Conservation (phyloP, 2,888 invertebrate genomes). For the Scaptomyza caliginosa region DNA sequence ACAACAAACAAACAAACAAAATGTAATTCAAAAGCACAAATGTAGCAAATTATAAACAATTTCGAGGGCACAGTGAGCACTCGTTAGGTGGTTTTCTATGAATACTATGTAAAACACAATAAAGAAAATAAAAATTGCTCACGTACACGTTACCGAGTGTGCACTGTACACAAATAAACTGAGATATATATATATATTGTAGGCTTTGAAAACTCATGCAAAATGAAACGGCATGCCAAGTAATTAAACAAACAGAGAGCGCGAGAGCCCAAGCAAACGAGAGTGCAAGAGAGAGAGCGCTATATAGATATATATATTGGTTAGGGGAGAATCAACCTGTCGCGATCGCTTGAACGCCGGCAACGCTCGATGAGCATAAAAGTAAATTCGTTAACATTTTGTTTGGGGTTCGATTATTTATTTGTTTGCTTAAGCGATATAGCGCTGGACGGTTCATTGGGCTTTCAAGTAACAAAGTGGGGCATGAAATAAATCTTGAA, state of each 20-base stretch:
- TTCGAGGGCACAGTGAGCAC: not conserved
- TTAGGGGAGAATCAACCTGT: conserved; percentile 24
- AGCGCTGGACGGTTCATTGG: conserved; percentile 20
- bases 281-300: not conserved
- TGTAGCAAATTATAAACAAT: not conserved
- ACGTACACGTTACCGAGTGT: not conserved
- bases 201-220: conserved; percentile 36
- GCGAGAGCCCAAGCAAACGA: not conserved
- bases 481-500: conserved; percentile 61
- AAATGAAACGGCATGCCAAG: conserved; percentile 42
- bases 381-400: conserved; percentile 28
- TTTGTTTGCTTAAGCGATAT: conserved; percentile 40
- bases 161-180: conserved; percentile 1
- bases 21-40: conserved; percentile 13
- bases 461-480: conserved; percentile 16
- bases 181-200: not conserved
- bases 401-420: conserved; percentile 39
- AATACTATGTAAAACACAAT: not conserved
- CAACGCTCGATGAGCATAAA: conserved; percentile 28
- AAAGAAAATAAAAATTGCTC: not conserved
- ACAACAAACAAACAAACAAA: no score
- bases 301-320: conserved; percentile 18
- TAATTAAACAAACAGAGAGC: conserved; percentile 42
- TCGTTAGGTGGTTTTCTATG: not conserved
- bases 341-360: conserved; percentile 39